A percentile compares a stretch with the other conserved stretches of the same genome.
phyloP scores from a whole-genome alignment of 2,113 vertebrate species.

The Lutjanus erythropterus region DNA sequence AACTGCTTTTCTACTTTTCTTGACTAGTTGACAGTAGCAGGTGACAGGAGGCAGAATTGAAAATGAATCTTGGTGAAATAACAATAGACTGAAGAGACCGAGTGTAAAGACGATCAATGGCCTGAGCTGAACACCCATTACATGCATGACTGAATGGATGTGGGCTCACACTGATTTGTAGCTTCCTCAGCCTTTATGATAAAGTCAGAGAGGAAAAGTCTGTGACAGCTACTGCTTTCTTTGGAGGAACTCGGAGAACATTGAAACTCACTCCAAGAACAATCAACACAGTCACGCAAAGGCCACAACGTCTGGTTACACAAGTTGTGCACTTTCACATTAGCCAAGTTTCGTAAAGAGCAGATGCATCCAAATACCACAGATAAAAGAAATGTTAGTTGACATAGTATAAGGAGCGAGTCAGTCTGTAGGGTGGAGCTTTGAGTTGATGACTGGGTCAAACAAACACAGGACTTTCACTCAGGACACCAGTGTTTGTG shows the following conservation, averaged over 20 bases:
- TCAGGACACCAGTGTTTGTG: no score
- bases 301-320: not conserved
- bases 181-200: not conserved
- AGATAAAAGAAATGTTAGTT: no score
- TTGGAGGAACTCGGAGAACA: not conserved
- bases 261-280: not conserved
- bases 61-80: not conserved
- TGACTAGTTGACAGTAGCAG: not conserved
- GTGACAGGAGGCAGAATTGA: not conserved
- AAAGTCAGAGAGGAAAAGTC: not conserved
- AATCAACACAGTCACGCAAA: not conserved
- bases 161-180: slow-evolving; percentile 5
- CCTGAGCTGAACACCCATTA: not conserved
- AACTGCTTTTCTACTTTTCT: not conserved
- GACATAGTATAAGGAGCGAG: no score
- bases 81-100: not conserved
- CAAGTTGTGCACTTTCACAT: no score
- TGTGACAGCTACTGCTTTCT: not conserved
- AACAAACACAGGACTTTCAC: no score
- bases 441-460: no score
- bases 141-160: not conserved
- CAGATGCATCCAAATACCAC: no score
- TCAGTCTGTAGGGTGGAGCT: no score
- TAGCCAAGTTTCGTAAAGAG: no score
- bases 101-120: not conserved